Evolutionary conservation across 2,797 vertebrate species (phyloP).

Genomic region (Lutjanus argentimaculatus): DNA sequence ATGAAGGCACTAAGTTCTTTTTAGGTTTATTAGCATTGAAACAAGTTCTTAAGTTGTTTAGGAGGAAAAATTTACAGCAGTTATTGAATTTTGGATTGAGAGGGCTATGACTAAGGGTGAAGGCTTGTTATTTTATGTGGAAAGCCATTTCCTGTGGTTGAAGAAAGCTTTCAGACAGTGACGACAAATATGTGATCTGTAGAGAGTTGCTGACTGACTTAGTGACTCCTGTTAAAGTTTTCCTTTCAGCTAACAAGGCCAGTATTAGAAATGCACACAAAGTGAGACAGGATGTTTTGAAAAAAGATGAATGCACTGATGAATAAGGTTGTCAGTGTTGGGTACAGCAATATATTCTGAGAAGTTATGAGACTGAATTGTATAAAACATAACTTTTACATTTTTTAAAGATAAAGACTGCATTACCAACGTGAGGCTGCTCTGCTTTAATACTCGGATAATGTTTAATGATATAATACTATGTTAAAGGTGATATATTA

Average conservation of each 20-base stretch:
- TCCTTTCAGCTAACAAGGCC: slow-evolving; percentile 42
- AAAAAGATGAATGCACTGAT: neutral
- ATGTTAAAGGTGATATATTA: neutral
- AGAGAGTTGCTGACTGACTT: slow-evolving; percentile 15
- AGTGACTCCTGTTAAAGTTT: slow-evolving; percentile 25
- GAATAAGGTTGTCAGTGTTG: neutral
- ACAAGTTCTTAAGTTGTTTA: neutral
- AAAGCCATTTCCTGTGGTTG: slow-evolving; percentile 24
- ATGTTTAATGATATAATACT: neutral
- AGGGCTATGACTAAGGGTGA: neutral
- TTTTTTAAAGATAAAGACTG: neutral
- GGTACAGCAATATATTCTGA: neutral
- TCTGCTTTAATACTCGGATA: neutral
- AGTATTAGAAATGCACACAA: slow-evolving; percentile 31
- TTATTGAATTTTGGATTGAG: slow-evolving; percentile 15
- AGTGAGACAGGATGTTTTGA: neutral
- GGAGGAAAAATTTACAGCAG: slow-evolving; percentile 19
- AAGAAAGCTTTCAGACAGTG: slow-evolving; percentile 31
- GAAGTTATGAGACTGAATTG: neutral
- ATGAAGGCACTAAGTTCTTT: neutral
- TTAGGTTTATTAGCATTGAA: slow-evolving; percentile 8
- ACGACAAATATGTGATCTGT: slow-evolving; percentile 8
- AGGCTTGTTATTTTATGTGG: slow-evolving; percentile 15
- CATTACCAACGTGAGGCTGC: neutral
- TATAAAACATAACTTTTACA: neutral